phyloP scores from a whole-genome alignment of 2,797 vertebrate genomes.

The Onychomys leucogaster region DNA sequence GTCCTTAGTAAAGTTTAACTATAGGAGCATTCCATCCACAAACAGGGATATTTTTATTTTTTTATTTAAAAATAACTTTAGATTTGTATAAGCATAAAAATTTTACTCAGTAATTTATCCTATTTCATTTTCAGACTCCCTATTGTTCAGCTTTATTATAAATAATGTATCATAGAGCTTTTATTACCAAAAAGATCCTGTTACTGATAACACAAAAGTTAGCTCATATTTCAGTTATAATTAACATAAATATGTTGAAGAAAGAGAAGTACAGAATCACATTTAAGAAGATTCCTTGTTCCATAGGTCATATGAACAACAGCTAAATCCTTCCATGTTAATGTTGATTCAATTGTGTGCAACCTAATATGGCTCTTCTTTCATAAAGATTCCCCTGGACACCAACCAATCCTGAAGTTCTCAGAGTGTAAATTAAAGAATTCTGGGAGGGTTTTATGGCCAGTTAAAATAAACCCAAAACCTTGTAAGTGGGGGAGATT shows the following conservation, averaged over 20 bases:
- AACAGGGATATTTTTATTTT: neutral
- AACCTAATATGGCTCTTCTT: neutral
- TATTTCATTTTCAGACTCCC: neutral
- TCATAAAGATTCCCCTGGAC: neutral
- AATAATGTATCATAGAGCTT: neutral
- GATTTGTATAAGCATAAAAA: neutral
- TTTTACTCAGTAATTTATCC: neutral
- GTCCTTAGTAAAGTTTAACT: neutral
- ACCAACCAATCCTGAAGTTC: neutral
- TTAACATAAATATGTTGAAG: neutral
- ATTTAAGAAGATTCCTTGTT: neutral
- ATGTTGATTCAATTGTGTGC: neutral
- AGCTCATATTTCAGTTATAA: neutral
- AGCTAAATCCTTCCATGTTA: neutral
- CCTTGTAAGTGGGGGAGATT: neutral
- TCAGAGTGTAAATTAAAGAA: neutral
- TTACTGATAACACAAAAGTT: neutral
- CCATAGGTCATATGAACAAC: neutral
- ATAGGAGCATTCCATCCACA: neutral
- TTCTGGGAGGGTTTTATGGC: accelerated
- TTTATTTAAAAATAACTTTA: neutral
- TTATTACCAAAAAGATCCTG: neutral
- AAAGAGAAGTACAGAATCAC: neutral
- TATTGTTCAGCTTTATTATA: neutral
- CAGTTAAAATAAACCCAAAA: neutral